phyloP scores from a whole-genome alignment of 2,888 invertebrate species.

The Gisinianus flammeolus region DNA sequence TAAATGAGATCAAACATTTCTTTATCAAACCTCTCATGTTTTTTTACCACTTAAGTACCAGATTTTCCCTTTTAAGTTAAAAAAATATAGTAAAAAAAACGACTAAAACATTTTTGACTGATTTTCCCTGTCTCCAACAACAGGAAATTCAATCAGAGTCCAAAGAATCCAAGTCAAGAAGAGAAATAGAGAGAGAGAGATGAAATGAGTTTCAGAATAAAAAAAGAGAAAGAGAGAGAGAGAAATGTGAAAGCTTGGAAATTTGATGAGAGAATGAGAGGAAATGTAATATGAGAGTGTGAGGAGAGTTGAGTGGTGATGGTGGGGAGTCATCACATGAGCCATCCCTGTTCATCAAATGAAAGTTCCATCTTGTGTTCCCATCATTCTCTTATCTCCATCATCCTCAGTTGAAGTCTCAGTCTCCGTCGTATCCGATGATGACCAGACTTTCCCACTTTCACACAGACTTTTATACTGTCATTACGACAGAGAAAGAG shows the following conservation, averaged over 20 bases:
- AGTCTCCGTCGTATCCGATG: neutral
- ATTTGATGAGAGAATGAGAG: neutral
- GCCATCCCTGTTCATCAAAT: conserved; percentile 29
- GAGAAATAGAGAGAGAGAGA: no score
- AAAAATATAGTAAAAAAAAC: no score
- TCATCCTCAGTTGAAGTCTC: neutral
- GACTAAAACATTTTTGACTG: no score
- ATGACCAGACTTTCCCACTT: conserved; percentile 14
- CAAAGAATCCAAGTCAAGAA: no score
- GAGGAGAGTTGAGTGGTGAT: neutral
- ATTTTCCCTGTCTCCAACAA: no score
- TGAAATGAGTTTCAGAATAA: no score
- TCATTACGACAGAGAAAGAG: neutral
- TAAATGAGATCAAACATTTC: no score
- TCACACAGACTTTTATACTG: conserved; percentile 1
- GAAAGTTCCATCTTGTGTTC: conserved; percentile 21
- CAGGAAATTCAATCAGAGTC: no score
- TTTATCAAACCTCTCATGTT: no score
- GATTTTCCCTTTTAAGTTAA: no score
- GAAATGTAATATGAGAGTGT: conserved; percentile 1
- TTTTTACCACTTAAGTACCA: no score
- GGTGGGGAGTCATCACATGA: conserved; percentile 9
- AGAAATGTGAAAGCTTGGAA: neutral
- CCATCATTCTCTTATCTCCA: conserved; percentile 24
- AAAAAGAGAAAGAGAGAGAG: neutral